A percentile compares a stretch with the other conserved stretches of the same genome.
phyloP scores from a whole-genome alignment of 2,888 invertebrate species.

The Petrolisthes manimaculis region DNA sequence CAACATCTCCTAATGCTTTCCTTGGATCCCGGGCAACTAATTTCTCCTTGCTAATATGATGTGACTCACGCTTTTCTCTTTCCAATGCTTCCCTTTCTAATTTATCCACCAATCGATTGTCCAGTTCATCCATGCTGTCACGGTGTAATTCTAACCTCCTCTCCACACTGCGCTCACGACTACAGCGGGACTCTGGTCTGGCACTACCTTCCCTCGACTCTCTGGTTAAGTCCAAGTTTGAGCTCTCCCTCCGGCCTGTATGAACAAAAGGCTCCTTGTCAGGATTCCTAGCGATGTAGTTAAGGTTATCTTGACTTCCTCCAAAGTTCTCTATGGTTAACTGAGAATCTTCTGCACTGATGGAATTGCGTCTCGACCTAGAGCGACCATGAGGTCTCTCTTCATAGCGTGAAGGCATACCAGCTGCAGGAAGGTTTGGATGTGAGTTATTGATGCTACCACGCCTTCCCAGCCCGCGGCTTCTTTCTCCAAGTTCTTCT shows the following conservation, averaged over 20 bases:
- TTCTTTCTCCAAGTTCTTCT: slow-evolving; percentile 76
- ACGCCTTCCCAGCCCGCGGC: slow-evolving; percentile 53
- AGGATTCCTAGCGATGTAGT: slow-evolving; percentile 84
- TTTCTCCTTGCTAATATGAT: slow-evolving; percentile 57
- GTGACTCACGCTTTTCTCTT: slow-evolving; percentile 61
- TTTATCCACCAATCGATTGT: slow-evolving; percentile 64
- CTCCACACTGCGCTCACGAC: slow-evolving; percentile 53
- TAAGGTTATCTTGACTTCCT: slow-evolving; percentile 85
- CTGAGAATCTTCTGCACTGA: slow-evolving; percentile 83
- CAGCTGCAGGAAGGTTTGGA: slow-evolving; percentile 63
- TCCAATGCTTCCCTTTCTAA: slow-evolving; percentile 64
- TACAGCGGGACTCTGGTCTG: slow-evolving; percentile 48
- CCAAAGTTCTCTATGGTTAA: slow-evolving; percentile 93
- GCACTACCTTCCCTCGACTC: slow-evolving; percentile 50
- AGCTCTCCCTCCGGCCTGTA: slow-evolving; percentile 64
- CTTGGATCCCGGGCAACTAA: slow-evolving; percentile 47
- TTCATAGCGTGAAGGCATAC: slow-evolving; percentile 65
- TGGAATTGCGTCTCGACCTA: slow-evolving; percentile 87
- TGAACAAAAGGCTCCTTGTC: slow-evolving; percentile 78
- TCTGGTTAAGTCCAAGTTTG: slow-evolving; percentile 33
- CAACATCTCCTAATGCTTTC: slow-evolving; percentile 42
- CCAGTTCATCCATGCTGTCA: slow-evolving; percentile 61
- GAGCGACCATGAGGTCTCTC: slow-evolving; percentile 75
- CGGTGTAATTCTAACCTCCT: slow-evolving; percentile 54
- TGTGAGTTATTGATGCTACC: slow-evolving; percentile 64